Base-by-base conservation (phyloP, 2,888 invertebrate genomes). In the Galeruca laticollis region DNA sequence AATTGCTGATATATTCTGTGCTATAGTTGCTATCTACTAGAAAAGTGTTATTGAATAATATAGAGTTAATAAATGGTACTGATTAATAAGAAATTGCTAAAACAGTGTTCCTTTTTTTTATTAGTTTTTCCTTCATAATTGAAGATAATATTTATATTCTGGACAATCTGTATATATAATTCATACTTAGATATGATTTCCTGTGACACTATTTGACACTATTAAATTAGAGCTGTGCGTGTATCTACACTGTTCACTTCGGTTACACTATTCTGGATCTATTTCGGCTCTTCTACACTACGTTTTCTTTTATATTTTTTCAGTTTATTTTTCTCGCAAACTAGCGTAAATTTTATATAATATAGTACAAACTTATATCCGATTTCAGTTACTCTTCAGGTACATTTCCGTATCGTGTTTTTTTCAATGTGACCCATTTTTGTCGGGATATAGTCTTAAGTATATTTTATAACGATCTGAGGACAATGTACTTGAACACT, bases 101-200 rank as follows among this genome's bases (percentile, higher is more conserved):
- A n/a, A n/a, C n/a, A n/a, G n/a, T n/a, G n/a, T n/a, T n/a, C n/a
- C n/a, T n/a, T n/a, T n/a, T n/a, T n/a, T n/a, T n/a, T n/a, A n/a
- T n/a, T n/a, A n/a, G n/a, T n/a, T 26, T 5, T 26, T 9, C 8
- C 43, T 43, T 31, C 6, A 26, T 31, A 54, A 37, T 8, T 52
- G 21, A 47, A 21, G 26, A 26, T 26, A 26, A 20, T 18, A 43
- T 43, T 67, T 63, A 61, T 57, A 51, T 71, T 68, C 72, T 74
- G 72, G 72, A 72, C 77, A 77, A 33, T 35, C 76, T 78, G 78
- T 74, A 73, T 60, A 68, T 70, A 70, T 69, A 73, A 72, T 78
- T 70, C 71, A 80, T 78, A 82, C 79, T 78, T 78, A 79, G 82
- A 83, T 82, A 83, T 83, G 83, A 83, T 79, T 77, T 77, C 73